A percentile compares a stretch with the other conserved stretches of the same genome.
Evolutionary conservation across 2,797 vertebrate genomes (phyloP).

Genomic region (Chloroceryle amazona): DNA sequence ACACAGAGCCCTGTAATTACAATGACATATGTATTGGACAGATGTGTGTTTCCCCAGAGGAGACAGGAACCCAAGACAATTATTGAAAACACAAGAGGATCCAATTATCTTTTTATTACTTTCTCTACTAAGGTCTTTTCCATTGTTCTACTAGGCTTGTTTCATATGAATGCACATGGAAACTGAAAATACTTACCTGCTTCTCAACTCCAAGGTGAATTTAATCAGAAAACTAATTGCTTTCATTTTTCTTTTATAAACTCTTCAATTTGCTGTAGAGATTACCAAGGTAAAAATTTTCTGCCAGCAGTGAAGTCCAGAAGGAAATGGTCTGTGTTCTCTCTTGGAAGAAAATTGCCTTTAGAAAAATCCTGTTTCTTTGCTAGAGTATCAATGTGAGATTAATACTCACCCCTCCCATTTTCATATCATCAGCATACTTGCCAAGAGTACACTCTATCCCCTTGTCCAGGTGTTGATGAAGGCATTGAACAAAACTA

Average conservation of each 20-base stretch:
- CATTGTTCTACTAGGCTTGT: neutral
- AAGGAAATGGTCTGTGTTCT: constrained; percentile 38
- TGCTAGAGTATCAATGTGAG: neutral
- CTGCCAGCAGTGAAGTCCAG: constrained; percentile 29
- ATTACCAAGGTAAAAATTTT: constrained; percentile 29
- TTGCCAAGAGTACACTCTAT: no score
- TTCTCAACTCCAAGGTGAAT: constrained; percentile 40
- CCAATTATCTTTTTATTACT: constrained; percentile 19
- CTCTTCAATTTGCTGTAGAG: constrained; percentile 27
- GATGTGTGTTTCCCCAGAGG: neutral
- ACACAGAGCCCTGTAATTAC: neutral
- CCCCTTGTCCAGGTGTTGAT: no score
- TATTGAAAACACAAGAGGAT: constrained; percentile 27
- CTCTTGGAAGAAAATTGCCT: constrained; percentile 47
- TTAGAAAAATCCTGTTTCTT: constrained; percentile 42
- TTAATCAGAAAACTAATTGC: constrained; percentile 66
- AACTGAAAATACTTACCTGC: constrained; percentile 33
- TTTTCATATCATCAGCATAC: no score
- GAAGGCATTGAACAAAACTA: no score
- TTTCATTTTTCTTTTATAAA: constrained; percentile 58
- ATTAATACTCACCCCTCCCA: neutral
- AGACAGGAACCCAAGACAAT: neutral
- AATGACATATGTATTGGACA: neutral
- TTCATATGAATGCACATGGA: constrained; percentile 27
- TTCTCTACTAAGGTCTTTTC: neutral